Percentiles rank a stretch among this genome's conserved stretches.
Evolutionary conservation across 2,113 vertebrate genomes (phyloP).

Genomic region (Sander vitreus): DNA sequence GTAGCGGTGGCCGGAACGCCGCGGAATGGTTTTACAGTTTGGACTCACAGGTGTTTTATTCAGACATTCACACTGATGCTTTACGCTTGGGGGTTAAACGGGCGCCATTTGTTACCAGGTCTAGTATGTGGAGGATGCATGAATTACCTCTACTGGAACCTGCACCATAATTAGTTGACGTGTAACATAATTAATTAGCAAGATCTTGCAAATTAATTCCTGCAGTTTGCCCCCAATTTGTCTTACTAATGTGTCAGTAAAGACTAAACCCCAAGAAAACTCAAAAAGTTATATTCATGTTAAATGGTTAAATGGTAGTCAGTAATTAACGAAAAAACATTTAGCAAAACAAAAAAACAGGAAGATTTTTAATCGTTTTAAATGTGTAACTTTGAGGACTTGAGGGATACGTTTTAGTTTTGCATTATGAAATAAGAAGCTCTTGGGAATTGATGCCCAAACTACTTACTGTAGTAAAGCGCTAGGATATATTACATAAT

Average conservation of each 20-base stretch:
- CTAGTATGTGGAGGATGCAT: neutral
- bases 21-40: conserved; percentile 66
- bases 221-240: neutral
- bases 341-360: neutral
- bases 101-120: neutral
- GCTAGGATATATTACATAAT: neutral
- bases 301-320: neutral
- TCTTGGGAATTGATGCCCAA: neutral
- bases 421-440: neutral
- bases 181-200: neutral
- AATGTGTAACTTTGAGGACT: neutral
- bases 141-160: neutral
- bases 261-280: neutral
- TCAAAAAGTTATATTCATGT: neutral
- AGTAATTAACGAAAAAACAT: neutral
- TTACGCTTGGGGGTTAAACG: conserved; percentile 9
- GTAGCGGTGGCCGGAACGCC: conserved; percentile 58
- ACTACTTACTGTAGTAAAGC: neutral
- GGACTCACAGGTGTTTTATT: conserved; percentile 69
- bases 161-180: neutral
- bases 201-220: neutral
- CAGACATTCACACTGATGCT: conserved; percentile 46
- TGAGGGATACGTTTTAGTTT: neutral
- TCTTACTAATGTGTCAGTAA: neutral
- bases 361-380: neutral